Evolutionary conservation across 2,797 vertebrate genomes (phyloP).

Genomic region (Loris lydekkerianus): DNA sequence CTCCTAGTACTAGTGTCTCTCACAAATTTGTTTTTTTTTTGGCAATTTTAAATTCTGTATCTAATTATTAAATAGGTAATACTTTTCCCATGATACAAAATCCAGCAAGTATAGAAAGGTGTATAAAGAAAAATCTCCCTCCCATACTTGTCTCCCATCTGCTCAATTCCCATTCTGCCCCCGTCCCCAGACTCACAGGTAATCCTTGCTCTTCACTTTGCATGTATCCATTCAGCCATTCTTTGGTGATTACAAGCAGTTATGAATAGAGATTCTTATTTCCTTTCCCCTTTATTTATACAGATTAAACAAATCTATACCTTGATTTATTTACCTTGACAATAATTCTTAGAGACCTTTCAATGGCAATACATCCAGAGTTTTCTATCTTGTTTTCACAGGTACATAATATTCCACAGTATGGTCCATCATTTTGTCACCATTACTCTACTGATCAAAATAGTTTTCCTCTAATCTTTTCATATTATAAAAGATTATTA

Average conservation of each 20-base stretch:
- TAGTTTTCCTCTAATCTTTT: neutral
- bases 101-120: neutral
- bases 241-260: neutral
- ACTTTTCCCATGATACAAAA: neutral
- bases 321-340: slow-evolving; percentile 28
- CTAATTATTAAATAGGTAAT: slow-evolving; percentile 1
- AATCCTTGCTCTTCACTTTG: neutral
- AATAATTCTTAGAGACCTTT: slow-evolving; percentile 15
- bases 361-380: neutral
- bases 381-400: neutral
- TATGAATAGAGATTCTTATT: neutral
- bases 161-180: neutral
- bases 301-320: neutral
- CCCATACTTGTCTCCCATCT: neutral
- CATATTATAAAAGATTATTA: neutral
- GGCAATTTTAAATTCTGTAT: slow-evolving; percentile 26
- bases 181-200: neutral
- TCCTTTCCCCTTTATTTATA: neutral
- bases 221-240: neutral
- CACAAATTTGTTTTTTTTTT: neutral
- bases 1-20: neutral
- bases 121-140: neutral
- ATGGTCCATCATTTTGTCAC: neutral
- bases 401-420: neutral
- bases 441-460: neutral